phyloP scores from a whole-genome alignment of 2,797 vertebrate species.

The Poecile montanus region DNA sequence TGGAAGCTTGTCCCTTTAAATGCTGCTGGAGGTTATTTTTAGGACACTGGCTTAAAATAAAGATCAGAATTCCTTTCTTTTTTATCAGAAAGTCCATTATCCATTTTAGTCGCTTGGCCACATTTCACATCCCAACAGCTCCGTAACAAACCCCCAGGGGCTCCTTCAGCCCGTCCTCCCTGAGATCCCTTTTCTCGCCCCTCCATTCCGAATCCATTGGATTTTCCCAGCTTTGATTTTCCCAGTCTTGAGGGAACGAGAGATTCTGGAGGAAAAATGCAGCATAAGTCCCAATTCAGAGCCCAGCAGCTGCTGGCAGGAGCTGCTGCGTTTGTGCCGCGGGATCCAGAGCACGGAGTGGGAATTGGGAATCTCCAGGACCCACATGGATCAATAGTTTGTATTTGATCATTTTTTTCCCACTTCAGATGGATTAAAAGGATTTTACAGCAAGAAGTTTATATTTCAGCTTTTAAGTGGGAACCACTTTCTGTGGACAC shows the following conservation, averaged over 20 bases:
- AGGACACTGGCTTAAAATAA: slow-evolving; percentile 31
- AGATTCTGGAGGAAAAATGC: background rate
- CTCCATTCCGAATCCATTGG: background rate
- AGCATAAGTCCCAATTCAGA: background rate
- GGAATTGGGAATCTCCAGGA: accelerated
- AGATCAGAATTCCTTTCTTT: background rate
- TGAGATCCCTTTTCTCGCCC: background rate
- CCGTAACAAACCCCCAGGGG: accelerated
- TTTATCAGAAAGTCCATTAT: background rate
- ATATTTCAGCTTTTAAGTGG: background rate
- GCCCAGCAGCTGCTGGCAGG: background rate
- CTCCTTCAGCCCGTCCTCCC: background rate
- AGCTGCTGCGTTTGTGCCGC: accelerated
- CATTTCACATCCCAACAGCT: background rate
- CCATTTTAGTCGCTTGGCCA: accelerated
- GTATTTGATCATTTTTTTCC: background rate
- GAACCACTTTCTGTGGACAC: background rate
- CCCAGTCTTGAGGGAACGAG: background rate
- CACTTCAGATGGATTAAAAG: background rate
- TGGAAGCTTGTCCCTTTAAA: slow-evolving; percentile 57
- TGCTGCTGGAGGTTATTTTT: slow-evolving; percentile 45
- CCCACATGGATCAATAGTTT: background rate
- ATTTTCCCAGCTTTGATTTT: background rate
- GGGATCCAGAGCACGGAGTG: accelerated
- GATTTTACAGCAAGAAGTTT: background rate